Evolutionary conservation across 2,888 invertebrate species (phyloP), one percentile per base, ranked within the genome.

Genomic region (Harpagoxenus sublaevis): DNA sequence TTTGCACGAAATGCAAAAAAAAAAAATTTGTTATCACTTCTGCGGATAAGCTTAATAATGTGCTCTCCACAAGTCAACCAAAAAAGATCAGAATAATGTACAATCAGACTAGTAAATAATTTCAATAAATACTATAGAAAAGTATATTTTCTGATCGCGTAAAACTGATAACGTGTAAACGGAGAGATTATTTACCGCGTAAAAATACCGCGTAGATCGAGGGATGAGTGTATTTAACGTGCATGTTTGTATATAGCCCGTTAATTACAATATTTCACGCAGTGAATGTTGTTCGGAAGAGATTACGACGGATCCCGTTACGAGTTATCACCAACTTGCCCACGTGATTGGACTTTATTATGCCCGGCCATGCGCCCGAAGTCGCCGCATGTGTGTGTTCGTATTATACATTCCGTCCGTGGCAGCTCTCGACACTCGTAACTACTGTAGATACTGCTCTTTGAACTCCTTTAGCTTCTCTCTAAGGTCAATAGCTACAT

Each of bases 401-500:
- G 31, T 79, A 84, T 89, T 89, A 86, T 89, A 82, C 66, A 86
- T 89, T 86, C 86, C 57, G 42, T 71, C 63, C 84, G 55, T 82
- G 82, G 84, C 63, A 63, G 66, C 85, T 85, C 87, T 87, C 86
- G 87, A 89, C 84, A 90, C 87, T 68, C 83, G 84, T 89, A 89
- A 88, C 86, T 86, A 90, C 53, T 78, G 73, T 84, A 85, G 71
- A 55, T 84, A 84, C 73, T 71, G 68, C 84, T 83, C 84, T 89
- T 85, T 88, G 90, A 89, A 90, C 84, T 66, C 9, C 83, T 87
- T 35, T 6, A 35, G 35, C 35, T 35, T 31, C 39, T 73, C 77
- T 79, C 79, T 81, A 89, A 87, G 89, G 87, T 89, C 89, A 89
- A 89, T 89, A 86, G 84, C 84, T 82, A 66, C 84, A 89, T 89